These are phyloP conservation scores for Pentamera pediparva DNA, from an alignment of 53 echinoderm and acorn worm genomes.

Conservation along the genomic window DNA sequence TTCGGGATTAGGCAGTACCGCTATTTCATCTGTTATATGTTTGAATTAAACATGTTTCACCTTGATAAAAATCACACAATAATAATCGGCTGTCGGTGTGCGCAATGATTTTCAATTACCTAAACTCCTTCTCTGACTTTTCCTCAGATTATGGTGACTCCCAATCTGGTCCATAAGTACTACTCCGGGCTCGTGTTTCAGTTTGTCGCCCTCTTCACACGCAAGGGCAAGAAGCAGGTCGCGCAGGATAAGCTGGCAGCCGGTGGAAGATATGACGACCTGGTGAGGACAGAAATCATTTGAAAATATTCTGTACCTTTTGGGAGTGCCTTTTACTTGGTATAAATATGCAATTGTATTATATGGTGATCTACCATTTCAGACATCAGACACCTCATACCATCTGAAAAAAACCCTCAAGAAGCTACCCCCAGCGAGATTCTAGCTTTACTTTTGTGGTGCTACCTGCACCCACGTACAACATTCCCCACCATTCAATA, in stretches of 20 bases:
- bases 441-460: too few relatives aligned
- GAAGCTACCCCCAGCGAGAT: too few relatives aligned
- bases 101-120: background rate
- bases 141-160: constrained; percentile 67
- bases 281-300: constrained; percentile 42
- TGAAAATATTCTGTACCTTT: background rate
- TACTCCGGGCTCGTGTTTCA: constrained; percentile 82
- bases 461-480: too few relatives aligned
- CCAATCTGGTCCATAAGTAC: constrained; percentile 80
- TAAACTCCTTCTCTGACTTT: background rate
- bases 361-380: too few relatives aligned
- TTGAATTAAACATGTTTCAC: background rate
- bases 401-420: too few relatives aligned
- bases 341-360: too few relatives aligned
- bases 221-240: constrained; percentile 60
- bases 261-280: constrained; percentile 88
- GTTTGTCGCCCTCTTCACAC: constrained; percentile 61
- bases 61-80: background rate
- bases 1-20: too few relatives aligned
- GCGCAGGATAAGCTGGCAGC: constrained; percentile 80
- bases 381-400: too few relatives aligned
- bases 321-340: too few relatives aligned
- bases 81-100: too few relatives aligned
- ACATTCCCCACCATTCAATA: too few relatives aligned
- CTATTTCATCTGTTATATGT: background rate